phyloP scores from a whole-genome alignment of 2,113 vertebrate genomes.

The Myanophis thanlyinensis region DNA sequence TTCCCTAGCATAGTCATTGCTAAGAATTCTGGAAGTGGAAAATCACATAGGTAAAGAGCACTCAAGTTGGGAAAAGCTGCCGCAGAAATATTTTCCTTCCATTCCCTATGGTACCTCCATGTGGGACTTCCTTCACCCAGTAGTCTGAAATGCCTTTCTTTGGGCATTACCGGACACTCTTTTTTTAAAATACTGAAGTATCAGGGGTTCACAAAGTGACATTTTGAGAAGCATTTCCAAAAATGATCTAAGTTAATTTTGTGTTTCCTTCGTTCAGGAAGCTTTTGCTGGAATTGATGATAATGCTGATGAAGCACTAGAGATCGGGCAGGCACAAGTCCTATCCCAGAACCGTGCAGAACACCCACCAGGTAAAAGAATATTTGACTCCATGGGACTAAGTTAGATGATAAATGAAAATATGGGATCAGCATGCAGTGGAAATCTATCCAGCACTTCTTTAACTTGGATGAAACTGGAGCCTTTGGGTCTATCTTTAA shows the following conservation, averaged over 20 bases:
- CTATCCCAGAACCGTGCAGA: constrained; percentile 61
- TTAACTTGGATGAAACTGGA: neutral
- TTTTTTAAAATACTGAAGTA: neutral
- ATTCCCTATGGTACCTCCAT: neutral
- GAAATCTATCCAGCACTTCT: too few relatives aligned
- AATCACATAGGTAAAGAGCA: neutral
- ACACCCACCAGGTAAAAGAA: constrained; percentile 31
- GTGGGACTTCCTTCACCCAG: neutral
- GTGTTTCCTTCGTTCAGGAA: constrained; percentile 61
- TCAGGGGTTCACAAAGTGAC: neutral
- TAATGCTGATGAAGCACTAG: constrained; percentile 77
- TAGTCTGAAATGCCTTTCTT: neutral
- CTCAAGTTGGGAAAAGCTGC: neutral
- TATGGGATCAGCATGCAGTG: neutral
- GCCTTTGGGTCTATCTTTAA: neutral
- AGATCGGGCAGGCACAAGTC: constrained; percentile 82
- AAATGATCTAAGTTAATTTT: neutral
- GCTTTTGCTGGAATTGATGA: constrained; percentile 86
- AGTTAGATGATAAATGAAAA: too few relatives aligned
- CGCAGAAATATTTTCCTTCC: neutral
- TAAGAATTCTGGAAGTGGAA: neutral
- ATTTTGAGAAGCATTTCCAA: neutral
- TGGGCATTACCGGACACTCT: neutral
- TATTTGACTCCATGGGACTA: neutral
- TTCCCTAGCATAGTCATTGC: neutral